Base-by-base conservation (phyloP, 2,113 vertebrate genomes). In the Vidua macroura region DNA sequence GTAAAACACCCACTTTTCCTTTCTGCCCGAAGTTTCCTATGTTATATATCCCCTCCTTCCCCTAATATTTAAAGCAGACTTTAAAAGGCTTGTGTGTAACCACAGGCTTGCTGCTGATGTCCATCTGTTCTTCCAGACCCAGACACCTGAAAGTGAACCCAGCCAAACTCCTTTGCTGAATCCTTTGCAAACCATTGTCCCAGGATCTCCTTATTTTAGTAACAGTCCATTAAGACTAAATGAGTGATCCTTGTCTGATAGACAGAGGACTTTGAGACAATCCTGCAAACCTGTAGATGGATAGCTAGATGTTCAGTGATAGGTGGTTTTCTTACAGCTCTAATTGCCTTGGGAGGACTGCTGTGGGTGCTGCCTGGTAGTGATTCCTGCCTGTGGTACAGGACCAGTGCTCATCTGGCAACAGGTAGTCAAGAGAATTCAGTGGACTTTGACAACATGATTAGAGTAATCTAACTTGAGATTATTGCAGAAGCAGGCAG, bases 101-200 rank as follows among this genome's bases (percentile, higher is more conserved):
- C 83, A 41, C 76, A 81, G 73, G 33, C 83, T 74, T 70, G 60
- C 43, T 86, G 68, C 83, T 84, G 73, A 46, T 1, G 3, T 80
- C 88, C 44, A 11, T 67, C 39, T 73, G 35, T 67, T 90, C 70
- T 83, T 70, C 39, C 39, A 62, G 63, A 28, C 70, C 23, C 46
- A 69, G 86, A 76, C 56, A 93, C 83, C 94, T 90, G 91, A 77
- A 90, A 63, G 76, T 81, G 92, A 93, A 92, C 88, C 94, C 60
- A 64, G 83, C 56, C 52, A 83, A 64, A 96, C 86, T 55, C 1
- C 94, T 86, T 94, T 88, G 86, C 73, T 72, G 77, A 83, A 86
- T 37, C 52, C 67, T 90, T 43, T 19, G 51, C 43, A 59, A 72
- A 58, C 69, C 44, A 2, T 59, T 90, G 76, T 88, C 60, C 68